Base-by-base conservation (phyloP, 2,888 invertebrate genomes). In the Agonum fuliginosum region DNA sequence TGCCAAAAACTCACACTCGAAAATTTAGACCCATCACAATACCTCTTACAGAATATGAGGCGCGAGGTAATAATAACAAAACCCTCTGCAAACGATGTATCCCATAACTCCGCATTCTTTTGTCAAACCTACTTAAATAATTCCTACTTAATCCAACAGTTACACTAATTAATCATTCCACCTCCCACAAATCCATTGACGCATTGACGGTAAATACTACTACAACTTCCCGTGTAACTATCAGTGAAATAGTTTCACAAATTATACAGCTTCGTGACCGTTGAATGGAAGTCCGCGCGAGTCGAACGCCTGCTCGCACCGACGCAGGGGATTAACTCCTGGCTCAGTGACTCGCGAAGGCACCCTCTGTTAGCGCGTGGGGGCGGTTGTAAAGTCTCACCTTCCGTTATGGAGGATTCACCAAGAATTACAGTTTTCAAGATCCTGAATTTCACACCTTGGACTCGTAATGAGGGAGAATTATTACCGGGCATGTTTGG, bases 191-290 rank as follows among this genome's bases (percentile, higher is more conserved):
- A 46, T 10, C 58, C 30, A n/a, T n/a, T n/a, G n/a, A n/a, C n/a
- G n/a, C 30, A 62, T 30, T 30, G 30, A 62, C 30, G 6, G 19
- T 46, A 6, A 46, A 4, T 37, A 46, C 17, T 12, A 17, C 46
- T 2, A 14, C 8, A n/a, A 46, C 46, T 46, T 46, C 46, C 46
- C 46, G 46, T 46, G 22, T 10, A 17, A 12, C 48, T 12, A 27
- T 41, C 34, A 10, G 14, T 54, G 58, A 58, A 73, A 73, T 73
- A 70, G 73, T 73, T 65, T 24, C 46, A 76, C 67, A 76, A 76
- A 62, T 62, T 62, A 62, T 62, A 17, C 58, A 17, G 24, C n/a
- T 67, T 67, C 76, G 76, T 76, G 76, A 76, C 69, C 51, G 14
- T n/a, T 69, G 76, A 76, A 76, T 76, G 76, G 76, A 19, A 51